These are phyloP conservation scores for Calcarius ornatus DNA, from an alignment of 2,113 vertebrate species.

Conservation along the genomic window DNA sequence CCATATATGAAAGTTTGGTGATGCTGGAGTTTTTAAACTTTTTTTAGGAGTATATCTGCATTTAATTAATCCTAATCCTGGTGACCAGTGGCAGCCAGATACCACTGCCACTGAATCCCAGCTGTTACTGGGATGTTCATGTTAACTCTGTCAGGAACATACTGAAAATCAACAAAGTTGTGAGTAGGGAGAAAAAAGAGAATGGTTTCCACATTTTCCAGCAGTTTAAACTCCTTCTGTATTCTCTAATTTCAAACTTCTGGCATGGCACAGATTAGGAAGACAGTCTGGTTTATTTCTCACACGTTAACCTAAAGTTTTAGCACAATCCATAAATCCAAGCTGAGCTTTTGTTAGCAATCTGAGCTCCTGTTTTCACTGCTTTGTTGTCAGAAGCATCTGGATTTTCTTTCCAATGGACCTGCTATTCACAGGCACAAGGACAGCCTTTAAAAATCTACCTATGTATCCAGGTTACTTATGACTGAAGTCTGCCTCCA, in stretches of 20 bases:
- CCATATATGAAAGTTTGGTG: neutral
- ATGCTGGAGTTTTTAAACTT: neutral
- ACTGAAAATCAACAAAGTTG: neutral
- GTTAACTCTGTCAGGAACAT: neutral
- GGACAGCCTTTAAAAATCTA: neutral
- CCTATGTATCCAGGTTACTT: neutral
- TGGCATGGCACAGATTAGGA: neutral
- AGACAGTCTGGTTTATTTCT: neutral
- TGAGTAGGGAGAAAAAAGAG: neutral
- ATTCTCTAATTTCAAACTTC: neutral
- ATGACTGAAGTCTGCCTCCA: neutral
- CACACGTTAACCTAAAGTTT: neutral
- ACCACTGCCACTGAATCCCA: neutral
- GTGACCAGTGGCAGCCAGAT: neutral
- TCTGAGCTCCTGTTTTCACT: neutral
- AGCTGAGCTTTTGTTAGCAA: neutral
- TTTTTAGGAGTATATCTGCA: neutral
- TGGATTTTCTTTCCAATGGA: neutral
- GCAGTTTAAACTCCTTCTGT: neutral
- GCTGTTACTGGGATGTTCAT: neutral
- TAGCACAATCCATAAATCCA: neutral
- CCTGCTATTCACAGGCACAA: neutral
- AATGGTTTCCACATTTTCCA: neutral
- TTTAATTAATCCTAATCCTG: neutral
- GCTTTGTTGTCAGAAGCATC: neutral